Evolutionary conservation across 2,797 vertebrate genomes (phyloP), one percentile per base, ranked within the genome.

Genomic region (Bovichtus diacanthus): DNA sequence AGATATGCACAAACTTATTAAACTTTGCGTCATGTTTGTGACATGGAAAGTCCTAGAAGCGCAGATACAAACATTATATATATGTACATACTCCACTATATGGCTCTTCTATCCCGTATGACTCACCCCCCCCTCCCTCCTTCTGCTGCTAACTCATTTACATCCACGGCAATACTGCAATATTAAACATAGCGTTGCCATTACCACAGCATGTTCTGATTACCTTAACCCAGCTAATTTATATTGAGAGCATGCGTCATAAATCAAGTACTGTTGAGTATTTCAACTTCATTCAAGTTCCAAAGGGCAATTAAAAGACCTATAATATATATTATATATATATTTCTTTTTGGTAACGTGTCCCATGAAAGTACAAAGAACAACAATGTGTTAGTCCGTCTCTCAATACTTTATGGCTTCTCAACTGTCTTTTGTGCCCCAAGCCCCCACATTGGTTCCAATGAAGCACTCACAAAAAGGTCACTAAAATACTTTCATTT

Each of bases 31-130:
- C 7, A 29, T 29, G 34, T 3, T 12, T 25, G 25, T 19, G 15
- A 16, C 7, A 23, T 9, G 0, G 3, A 8, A 19, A 1, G 2
- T n/a, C n/a, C 1, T 10, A 13, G 56, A 38, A 2, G 2, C 5
- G 19, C n/a, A 16, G 12, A 36, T 18, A 29, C n/a, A 43, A 15
- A 34, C 56, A 51, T 39, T 29, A 39, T n/a, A 36, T n/a, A 36
- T 46, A 4, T n/a, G n/a, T n/a, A n/a, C n/a, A n/a, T n/a, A n/a
- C n/a, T 23, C 34, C 23, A n/a, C 21, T 31, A 21, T 41, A 31
- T 53, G 55, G 34, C 23, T n/a, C 29, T 23, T 29, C 23, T 6
- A 44, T 34, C 43, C 7, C 9, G 27, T 19, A 68, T 74, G 74
- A 70, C 34, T 62, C 66, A 27, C 3, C 27, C 16, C 27, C 16